phyloP scores from a whole-genome alignment of 2,113 vertebrate species.

The Chionomys nivalis region DNA sequence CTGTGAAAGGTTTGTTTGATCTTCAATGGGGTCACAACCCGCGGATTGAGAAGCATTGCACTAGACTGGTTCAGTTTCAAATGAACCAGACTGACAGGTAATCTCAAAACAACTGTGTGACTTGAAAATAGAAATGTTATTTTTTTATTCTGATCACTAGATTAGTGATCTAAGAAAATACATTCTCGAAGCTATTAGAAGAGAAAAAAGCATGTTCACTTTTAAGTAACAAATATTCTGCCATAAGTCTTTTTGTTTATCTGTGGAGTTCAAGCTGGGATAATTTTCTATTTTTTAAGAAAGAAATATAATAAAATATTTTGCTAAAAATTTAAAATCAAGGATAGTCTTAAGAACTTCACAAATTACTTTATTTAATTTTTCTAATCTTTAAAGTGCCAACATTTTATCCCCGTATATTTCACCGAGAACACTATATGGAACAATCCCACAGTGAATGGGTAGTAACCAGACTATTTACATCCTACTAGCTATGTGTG shows the following conservation, averaged over 20 bases:
- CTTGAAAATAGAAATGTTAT: constrained; percentile 55
- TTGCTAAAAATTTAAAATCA: background rate
- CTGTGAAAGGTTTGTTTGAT: background rate
- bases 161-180: background rate
- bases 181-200: constrained; percentile 19
- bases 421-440: background rate
- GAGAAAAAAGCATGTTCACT: background rate
- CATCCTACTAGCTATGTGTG: too few species aligned
- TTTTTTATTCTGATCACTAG: background rate
- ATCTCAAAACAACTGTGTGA: constrained; percentile 63
- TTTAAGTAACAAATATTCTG: background rate
- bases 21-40: background rate
- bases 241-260: background rate
- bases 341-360: background rate
- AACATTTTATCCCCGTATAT: background rate
- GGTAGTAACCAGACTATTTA: background rate
- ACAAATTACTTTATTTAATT: background rate
- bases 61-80: background rate
- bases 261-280: background rate
- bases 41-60: background rate
- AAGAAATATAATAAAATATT: background rate
- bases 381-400: background rate
- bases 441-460: background rate
- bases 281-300: background rate
- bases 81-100: background rate